Evolutionary conservation across 2,797 vertebrate species (phyloP).

Genomic region (Hydrophis major): DNA sequence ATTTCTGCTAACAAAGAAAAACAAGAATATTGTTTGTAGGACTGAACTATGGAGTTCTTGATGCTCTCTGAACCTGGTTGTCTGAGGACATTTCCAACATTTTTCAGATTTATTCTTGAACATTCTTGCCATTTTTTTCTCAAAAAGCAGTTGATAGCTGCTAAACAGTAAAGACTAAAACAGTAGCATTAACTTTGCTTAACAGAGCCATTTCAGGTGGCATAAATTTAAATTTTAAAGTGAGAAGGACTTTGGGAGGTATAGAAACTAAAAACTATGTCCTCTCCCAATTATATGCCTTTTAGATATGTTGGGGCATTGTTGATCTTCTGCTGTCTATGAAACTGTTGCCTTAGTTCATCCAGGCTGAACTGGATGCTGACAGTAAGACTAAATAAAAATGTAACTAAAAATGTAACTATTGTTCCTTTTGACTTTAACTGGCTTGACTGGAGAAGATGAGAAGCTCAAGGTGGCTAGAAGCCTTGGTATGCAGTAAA

Average conservation of each 20-base stretch:
- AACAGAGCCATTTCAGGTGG: background rate
- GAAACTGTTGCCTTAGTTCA: background rate
- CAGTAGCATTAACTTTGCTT: background rate
- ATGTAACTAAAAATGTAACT: background rate
- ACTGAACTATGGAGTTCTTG: background rate
- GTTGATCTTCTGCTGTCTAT: background rate
- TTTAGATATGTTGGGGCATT: too few relatives aligned
- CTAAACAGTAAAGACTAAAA: background rate
- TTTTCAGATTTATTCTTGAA: too few relatives aligned
- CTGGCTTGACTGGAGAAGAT: too few relatives aligned
- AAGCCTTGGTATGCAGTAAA: background rate
- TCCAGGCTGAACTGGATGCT: background rate
- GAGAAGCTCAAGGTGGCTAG: background rate
- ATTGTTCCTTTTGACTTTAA: too few relatives aligned
- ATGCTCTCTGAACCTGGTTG: background rate
- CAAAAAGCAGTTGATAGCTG: background rate
- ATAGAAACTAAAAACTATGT: background rate
- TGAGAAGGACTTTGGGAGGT: background rate
- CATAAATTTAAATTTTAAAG: background rate
- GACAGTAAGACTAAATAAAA: background rate
- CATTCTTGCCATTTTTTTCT: background rate
- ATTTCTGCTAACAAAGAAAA: background rate
- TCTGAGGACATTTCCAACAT: background rate
- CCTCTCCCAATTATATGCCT: background rate
- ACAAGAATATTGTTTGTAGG: background rate